These are phyloP conservation scores for Conus betulinus DNA, from an alignment of 1,140 invertebrate genomes.

Conservation along the genomic window DNA sequence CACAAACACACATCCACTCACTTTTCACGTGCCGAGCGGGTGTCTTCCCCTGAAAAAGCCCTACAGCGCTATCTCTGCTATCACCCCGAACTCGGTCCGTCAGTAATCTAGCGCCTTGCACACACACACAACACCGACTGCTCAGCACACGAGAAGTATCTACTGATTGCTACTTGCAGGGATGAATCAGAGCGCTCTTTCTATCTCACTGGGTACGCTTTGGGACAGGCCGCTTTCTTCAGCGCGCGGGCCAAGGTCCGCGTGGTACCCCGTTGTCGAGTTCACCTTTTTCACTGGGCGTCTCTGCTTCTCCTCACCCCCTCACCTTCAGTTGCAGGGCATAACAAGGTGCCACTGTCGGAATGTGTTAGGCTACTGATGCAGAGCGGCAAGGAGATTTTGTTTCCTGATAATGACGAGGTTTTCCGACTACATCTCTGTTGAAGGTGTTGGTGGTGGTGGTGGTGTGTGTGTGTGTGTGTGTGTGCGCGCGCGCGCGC, in stretches of 20 bases:
- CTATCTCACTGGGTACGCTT: neutral
- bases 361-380: neutral
- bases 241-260: neutral
- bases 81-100: too few species aligned
- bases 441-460: neutral
- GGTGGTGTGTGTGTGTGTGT: too few species aligned
- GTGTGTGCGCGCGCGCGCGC: too few species aligned
- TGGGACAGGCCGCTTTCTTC: neutral
- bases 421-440: neutral
- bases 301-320: neutral
- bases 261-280: neutral
- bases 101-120: neutral
- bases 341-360: conserved; percentile 6
- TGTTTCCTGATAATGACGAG: neutral
- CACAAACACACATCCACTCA: neutral
- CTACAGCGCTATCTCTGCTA: too few species aligned
- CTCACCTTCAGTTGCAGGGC: neutral
- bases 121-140: neutral
- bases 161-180: neutral
- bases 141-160: neutral
- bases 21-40: neutral
- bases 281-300: neutral
- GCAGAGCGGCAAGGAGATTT: neutral
- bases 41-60: too few species aligned
- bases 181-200: neutral